Conservation (phyloP, 2,797 vertebrate species). For the Mico argentatus region DNA sequence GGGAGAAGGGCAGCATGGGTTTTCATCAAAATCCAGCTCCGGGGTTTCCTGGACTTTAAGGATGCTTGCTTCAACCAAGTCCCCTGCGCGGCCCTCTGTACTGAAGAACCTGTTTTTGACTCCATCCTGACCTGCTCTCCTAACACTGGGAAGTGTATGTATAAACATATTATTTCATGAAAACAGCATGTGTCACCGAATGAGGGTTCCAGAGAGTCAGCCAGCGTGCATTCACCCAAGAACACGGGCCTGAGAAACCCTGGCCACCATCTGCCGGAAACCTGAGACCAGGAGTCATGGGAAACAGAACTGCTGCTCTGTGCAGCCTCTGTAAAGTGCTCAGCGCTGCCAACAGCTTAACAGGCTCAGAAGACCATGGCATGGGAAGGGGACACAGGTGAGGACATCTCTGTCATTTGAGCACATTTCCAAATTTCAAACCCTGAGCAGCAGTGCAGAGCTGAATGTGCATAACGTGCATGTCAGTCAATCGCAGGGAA, state of each 20-base stretch:
- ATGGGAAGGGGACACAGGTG: not conserved
- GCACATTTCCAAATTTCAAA: not conserved
- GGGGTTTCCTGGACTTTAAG: not conserved
- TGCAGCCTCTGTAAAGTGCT: not conserved
- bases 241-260: not conserved
- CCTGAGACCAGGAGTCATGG: not conserved
- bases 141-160: not conserved
- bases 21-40: not conserved
- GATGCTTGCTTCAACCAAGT: not conserved
- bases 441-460: not conserved
- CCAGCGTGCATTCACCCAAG: not conserved
- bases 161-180: not conserved
- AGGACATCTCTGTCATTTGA: rapidly evolving
- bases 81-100: not conserved
- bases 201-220: not conserved
- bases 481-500: rapidly evolving
- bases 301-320: not conserved
- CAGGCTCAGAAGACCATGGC: not conserved
- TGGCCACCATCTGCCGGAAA: not conserved
- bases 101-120: not conserved
- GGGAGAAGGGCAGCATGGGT: not conserved
- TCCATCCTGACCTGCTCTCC: not conserved
- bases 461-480: rapidly evolving
- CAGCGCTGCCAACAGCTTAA: not conserved
- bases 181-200: not conserved